phyloP scores from a whole-genome alignment of 1,140 invertebrate species.

The Drosophila triauraria region DNA sequence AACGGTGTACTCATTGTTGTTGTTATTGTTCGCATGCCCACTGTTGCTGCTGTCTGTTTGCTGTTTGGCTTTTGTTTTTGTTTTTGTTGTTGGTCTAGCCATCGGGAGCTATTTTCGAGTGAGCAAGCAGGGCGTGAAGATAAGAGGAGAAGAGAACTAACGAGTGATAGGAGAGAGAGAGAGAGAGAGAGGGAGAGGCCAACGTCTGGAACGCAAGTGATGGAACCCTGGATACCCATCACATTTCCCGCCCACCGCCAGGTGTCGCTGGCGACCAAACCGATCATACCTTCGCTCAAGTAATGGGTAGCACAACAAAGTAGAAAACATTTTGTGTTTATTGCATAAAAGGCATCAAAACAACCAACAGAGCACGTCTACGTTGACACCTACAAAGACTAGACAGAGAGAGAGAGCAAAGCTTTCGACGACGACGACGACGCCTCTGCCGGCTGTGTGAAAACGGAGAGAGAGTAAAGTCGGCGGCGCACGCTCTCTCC shows the following conservation, averaged over 20 bases:
- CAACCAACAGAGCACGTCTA: conserved; percentile 42
- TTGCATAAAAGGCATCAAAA: conserved; percentile 73
- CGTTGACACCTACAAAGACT: conserved; percentile 39
- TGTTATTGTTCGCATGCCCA: conserved; percentile 4
- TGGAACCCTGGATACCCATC: conserved; percentile 13
- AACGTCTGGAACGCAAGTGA: background rate
- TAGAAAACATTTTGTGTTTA: conserved; percentile 54
- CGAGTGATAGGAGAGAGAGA: conserved; percentile 1
- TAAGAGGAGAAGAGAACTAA: conserved; percentile 16
- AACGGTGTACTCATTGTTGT: conserved; percentile 30
- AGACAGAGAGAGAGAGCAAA: conserved; percentile 18
- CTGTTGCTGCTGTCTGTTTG: conserved; percentile 25
- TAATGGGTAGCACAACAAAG: conserved; percentile 30
- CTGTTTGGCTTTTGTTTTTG: conserved; percentile 25
- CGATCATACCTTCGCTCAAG: conserved; percentile 1
- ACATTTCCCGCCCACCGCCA: background rate
- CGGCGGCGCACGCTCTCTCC: conserved; percentile 19
- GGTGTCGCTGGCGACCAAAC: background rate
- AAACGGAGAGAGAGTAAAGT: conserved; percentile 33
- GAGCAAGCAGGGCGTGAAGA: conserved; percentile 43
- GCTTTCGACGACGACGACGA: conserved; percentile 21
- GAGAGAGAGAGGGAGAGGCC: background rate
- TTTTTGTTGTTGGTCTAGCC: conserved; percentile 12
- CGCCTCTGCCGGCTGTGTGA: conserved; percentile 15
- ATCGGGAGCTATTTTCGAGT: conserved; percentile 38